These are phyloP conservation scores for Ooceraea biroi DNA, from an alignment of 1,140 invertebrate species.

Conservation along the genomic window DNA sequence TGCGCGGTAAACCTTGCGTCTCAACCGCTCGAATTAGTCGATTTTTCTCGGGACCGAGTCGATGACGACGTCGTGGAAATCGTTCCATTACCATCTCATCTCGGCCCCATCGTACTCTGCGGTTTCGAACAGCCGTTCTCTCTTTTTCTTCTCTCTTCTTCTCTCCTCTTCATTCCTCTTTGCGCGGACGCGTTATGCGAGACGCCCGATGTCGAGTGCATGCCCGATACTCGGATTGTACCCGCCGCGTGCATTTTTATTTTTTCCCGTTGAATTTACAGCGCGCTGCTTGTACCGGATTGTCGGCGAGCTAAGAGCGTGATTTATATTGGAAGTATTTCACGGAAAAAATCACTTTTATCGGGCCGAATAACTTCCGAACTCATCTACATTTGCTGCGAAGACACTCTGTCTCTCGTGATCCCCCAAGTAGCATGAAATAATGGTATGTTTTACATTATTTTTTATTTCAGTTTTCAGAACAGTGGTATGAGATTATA, in stretches of 20 bases:
- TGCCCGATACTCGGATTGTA: constrained; percentile 56
- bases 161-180: background rate
- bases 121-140: constrained; percentile 30
- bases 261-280: constrained; percentile 24
- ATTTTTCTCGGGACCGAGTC: constrained; percentile 61
- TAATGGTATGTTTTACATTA: background rate
- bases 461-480: too few relatives aligned
- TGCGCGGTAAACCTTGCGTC: constrained; percentile 38
- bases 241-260: constrained; percentile 21
- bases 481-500: too few relatives aligned
- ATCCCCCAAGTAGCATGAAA: background rate
- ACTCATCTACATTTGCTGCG: background rate
- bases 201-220: constrained; percentile 34
- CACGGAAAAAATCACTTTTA: constrained; percentile 22
- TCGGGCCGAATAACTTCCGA: constrained; percentile 6
- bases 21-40: constrained; percentile 62
- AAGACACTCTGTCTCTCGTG: background rate
- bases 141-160: background rate
- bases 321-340: constrained; percentile 50
- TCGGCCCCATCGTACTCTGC: constrained; percentile 30
- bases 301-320: constrained; percentile 22
- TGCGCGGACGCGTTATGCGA: constrained; percentile 28
- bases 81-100: constrained; percentile 65
- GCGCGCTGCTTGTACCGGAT: constrained; percentile 27
- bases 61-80: constrained; percentile 56